phyloP scores from a whole-genome alignment of 30 jellyfish, hydroid and myxozoan species.

The Pelagia noctiluca region DNA sequence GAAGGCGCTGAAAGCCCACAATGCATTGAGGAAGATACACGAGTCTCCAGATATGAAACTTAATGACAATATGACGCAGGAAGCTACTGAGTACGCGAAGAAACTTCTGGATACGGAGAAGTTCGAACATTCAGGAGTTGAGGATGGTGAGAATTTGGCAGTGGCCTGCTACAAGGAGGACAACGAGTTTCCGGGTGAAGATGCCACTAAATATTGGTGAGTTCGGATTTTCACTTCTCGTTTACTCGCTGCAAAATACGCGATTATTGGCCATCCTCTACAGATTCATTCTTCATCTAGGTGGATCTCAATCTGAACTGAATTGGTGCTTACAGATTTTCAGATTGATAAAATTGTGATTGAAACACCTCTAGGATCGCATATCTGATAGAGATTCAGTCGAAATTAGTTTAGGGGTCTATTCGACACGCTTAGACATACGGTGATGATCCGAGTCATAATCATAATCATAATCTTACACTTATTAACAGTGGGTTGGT shows the following conservation, averaged over 20 bases:
- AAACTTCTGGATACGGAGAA: slow-evolving; percentile 48
- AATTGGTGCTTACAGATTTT: too few species aligned
- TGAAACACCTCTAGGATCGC: too few species aligned
- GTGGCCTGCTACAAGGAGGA: slow-evolving; percentile 63
- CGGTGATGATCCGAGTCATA: too few species aligned
- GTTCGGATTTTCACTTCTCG: slow-evolving; percentile 2
- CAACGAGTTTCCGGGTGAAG: slow-evolving; percentile 71
- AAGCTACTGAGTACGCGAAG: slow-evolving; percentile 84
- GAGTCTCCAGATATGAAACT: slow-evolving; percentile 40
- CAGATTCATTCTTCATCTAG: not conserved
- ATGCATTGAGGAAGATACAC: slow-evolving; percentile 59
- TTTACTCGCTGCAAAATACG: not conserved
- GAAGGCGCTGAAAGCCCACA: slow-evolving; percentile 64
- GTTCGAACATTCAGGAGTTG: slow-evolving; percentile 48
- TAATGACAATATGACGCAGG: slow-evolving; percentile 64
- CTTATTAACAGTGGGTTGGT: too few species aligned
- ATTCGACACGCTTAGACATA: too few species aligned
- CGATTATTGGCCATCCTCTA: not conserved
- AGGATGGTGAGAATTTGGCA: slow-evolving; percentile 90
- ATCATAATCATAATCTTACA: too few species aligned
- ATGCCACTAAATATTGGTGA: slow-evolving; percentile 79
- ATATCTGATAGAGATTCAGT: too few species aligned
- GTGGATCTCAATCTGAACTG: too few species aligned
- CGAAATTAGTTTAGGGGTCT: too few species aligned
- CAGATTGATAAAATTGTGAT: too few species aligned